phyloP scores from a whole-genome alignment of 2,888 invertebrate species.

The Seira sanloemensis region DNA sequence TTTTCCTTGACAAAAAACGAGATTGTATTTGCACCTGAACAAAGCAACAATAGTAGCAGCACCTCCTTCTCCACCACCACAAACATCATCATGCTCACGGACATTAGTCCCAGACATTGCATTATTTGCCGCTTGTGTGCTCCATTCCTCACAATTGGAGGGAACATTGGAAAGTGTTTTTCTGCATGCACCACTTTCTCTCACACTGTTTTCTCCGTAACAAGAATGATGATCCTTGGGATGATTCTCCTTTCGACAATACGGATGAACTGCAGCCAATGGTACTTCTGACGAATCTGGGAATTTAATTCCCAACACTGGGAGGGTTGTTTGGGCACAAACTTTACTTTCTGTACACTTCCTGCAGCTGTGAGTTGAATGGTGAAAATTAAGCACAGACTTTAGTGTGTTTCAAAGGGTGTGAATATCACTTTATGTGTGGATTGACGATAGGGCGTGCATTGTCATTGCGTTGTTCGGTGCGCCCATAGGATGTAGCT shows the following conservation, averaged over 20 bases:
- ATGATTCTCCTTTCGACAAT: constrained; percentile 13
- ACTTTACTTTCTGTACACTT: not conserved
- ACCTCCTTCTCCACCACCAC: not conserved
- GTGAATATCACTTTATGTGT: too few relatives aligned
- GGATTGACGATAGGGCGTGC: too few relatives aligned
- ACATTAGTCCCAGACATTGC: constrained; percentile 1
- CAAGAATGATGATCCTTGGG: too few relatives aligned
- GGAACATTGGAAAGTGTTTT: not conserved
- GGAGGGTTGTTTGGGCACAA: constrained; percentile 34
- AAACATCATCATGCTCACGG: not conserved
- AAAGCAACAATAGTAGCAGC: not conserved
- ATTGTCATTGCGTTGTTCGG: too few relatives aligned
- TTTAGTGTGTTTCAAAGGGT: too few relatives aligned
- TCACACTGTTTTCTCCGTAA: too few relatives aligned
- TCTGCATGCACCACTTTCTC: not conserved
- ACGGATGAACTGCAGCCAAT: constrained; percentile 28
- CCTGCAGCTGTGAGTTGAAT: not conserved
- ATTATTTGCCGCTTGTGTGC: not conserved
- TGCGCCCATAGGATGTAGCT: too few relatives aligned
- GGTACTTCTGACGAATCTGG: constrained; percentile 31
- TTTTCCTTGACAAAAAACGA: not conserved
- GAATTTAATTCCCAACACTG: constrained; percentile 53
- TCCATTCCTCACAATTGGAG: not conserved
- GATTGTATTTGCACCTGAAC: constrained; percentile 13
- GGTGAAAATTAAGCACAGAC: too few relatives aligned